Evolutionary conservation across 2,888 invertebrate species (phyloP), one percentile per base, ranked within the genome.

Genomic region (Prenolepis imparis): DNA sequence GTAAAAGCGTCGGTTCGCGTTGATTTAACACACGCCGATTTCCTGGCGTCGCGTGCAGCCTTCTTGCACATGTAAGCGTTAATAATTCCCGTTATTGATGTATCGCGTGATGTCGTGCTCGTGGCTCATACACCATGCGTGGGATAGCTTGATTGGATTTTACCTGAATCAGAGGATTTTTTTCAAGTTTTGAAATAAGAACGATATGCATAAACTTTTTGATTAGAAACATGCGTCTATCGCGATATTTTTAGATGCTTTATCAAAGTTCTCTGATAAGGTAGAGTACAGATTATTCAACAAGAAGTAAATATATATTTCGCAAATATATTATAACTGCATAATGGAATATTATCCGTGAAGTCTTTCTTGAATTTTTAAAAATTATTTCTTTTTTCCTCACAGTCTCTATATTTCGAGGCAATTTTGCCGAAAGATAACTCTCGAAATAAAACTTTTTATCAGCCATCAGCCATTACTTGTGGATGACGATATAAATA

Each of bases 61-160:
- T 32, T 32, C 52, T 66, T 55, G 66, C 75, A 66, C 64, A 59
- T 55, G 63, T n/a, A n/a, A 81, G 32, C 84, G 82, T 88, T 86
- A 88, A 88, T 86, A 85, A 88, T 41, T 84, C 84, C 82, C 52
- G 73, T 84, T 88, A 88, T 88, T 84, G 88, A 86, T 81, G 78
- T 83, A 81, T 88, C 83, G 88, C 86, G 88, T 88, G 87, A 75
- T 67, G 11, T 5, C 39, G 15, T 39, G 39, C 24, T 36, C 39
- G 24, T 36, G 36, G 36, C 24, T 32, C 0, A 32, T 52, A 75
- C 24, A 52, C 32, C 15, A 36, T 21, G 24, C 8, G 21, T 9
- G 18, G 18, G 18, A 1, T 15, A 9, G 41, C n/a, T 21, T 24
- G 55, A 36, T n/a, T 18, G 63, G 39, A 55, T 41, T 77, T 77